Conservation (phyloP, 2,797 vertebrate genomes). For the Enteromius treurensis region DNA sequence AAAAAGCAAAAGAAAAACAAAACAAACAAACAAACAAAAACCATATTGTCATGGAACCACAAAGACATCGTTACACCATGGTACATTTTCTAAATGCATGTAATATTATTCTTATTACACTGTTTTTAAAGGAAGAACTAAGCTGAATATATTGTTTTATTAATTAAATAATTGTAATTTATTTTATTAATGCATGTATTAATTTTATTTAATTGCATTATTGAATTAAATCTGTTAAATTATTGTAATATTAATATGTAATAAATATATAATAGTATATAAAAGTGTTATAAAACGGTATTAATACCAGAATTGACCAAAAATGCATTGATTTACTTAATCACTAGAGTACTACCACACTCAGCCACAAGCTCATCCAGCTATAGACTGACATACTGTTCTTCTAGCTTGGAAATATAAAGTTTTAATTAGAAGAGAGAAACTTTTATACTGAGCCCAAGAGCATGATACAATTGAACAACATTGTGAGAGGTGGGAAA, state of each 20-base stretch:
- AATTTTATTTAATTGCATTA: background rate
- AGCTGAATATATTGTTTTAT: background rate
- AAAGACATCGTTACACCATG: background rate
- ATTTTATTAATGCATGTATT: background rate
- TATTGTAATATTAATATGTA: background rate
- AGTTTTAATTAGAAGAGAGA: conserved; percentile 8
- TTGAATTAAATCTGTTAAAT: background rate
- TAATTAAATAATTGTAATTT: background rate
- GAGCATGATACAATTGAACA: background rate
- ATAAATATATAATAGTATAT: background rate
- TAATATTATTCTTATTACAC: background rate
- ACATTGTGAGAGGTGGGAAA: background rate
- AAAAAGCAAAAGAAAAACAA: too few species aligned
- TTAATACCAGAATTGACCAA: background rate
- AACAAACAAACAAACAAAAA: background rate
- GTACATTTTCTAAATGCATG: background rate
- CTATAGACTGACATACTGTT: background rate
- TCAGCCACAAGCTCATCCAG: background rate
- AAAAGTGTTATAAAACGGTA: background rate
- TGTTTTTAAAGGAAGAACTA: background rate
- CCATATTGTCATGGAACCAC: background rate
- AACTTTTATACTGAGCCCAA: conserved; percentile 12
- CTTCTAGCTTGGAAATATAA: background rate
- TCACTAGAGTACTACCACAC: background rate
- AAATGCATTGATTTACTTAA: background rate